Evolutionary conservation across 1,140 invertebrate genomes (phyloP).

Genomic region (Papilio polytes): DNA sequence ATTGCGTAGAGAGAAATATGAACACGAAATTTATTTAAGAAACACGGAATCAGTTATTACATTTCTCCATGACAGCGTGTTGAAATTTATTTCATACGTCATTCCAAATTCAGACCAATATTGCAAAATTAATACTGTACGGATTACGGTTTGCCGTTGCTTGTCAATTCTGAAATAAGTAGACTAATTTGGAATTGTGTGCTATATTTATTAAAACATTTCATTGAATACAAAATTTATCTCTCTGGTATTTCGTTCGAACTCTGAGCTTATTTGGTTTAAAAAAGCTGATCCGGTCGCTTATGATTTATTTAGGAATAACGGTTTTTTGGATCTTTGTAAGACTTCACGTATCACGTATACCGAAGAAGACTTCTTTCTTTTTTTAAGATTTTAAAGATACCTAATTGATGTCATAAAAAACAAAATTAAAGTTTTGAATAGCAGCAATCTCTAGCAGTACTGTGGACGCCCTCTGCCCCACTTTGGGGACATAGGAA

Average conservation of each 20-base stretch:
- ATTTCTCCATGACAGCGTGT: neutral
- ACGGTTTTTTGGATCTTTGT: too few species aligned
- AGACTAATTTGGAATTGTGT: slow-evolving; percentile 14
- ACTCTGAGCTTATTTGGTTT: neutral
- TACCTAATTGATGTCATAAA: too few species aligned
- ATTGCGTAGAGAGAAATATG: neutral
- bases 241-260: neutral
- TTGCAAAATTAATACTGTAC: slow-evolving; percentile 22
- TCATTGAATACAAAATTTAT: neutral
- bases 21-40: neutral
- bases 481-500: too few species aligned
- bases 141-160: slow-evolving; percentile 2
- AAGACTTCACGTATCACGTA: too few species aligned
- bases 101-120: slow-evolving; percentile 1
- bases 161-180: slow-evolving; percentile 7
- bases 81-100: slow-evolving; percentile 10
- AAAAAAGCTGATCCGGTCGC: neutral
- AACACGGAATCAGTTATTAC: neutral
- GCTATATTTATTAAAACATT: neutral
- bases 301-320: neutral
- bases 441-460: too few species aligned
- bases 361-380: too few species aligned
- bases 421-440: too few species aligned
- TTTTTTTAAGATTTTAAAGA: too few species aligned
- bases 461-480: too few species aligned